phyloP scores from a whole-genome alignment of 2,113 vertebrate genomes.

The Xenopus tropicalis region DNA sequence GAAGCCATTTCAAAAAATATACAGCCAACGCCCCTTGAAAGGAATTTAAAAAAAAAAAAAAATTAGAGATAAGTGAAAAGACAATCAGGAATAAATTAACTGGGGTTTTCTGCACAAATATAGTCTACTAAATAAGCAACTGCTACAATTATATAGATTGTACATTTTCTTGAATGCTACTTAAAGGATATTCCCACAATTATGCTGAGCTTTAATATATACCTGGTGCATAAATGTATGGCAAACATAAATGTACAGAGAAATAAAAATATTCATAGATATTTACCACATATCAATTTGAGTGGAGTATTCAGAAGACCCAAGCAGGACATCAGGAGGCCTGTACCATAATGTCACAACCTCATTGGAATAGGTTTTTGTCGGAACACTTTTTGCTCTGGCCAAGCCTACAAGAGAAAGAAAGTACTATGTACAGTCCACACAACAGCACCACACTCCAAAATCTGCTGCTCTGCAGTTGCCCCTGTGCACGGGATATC shows the following conservation, averaged over 20 bases:
- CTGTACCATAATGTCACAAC: constrained; percentile 97
- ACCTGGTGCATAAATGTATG: neutral
- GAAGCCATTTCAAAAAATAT: constrained; percentile 99
- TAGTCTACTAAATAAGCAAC: neutral
- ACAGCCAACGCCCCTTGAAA: constrained; percentile 90
- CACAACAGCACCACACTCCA: too few species aligned
- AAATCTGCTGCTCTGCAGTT: too few species aligned
- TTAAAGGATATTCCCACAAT: neutral
- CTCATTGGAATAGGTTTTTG: constrained; percentile 96
- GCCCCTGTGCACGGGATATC: too few species aligned
- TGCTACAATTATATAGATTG: too few species aligned
- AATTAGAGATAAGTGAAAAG: constrained; percentile 6
- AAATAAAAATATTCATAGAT: neutral
- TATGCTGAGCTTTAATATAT: neutral
- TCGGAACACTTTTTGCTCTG: constrained; percentile 93
- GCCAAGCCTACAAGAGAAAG: constrained; percentile 76
- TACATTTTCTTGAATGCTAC: neutral
- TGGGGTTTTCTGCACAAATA: neutral
- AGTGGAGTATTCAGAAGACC: constrained; percentile 94
- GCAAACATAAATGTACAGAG: neutral
- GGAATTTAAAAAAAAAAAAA: constrained; percentile 32
- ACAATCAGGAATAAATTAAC: constrained; percentile 5
- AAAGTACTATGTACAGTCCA: constrained; percentile 2
- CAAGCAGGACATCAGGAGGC: constrained; percentile 91
- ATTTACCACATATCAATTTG: constrained; percentile 96